Percentiles rank a stretch among this genome's conserved stretches.
Evolutionary conservation across 2,797 vertebrate genomes (phyloP).

Genomic region (Amazona ochrocephala): DNA sequence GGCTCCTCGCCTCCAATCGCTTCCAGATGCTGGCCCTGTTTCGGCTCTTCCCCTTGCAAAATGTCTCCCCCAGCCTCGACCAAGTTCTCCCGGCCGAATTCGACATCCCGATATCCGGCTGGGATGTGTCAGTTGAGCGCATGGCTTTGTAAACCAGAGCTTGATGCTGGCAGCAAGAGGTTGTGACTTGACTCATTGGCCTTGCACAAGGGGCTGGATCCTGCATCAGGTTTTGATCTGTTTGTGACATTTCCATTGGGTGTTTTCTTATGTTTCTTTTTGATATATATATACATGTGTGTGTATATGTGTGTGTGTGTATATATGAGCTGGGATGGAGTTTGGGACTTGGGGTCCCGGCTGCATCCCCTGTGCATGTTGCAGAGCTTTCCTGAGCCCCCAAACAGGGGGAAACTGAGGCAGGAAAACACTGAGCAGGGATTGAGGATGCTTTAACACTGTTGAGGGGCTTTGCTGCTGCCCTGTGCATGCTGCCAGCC

Average conservation of each 20-base stretch:
- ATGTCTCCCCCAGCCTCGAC: neutral
- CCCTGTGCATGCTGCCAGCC: neutral
- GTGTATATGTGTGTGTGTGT: neutral
- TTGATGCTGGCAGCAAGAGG: neutral
- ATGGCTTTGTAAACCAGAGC: neutral
- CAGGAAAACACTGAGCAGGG: neutral
- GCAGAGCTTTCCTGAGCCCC: neutral
- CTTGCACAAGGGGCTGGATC: neutral
- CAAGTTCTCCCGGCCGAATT: neutral
- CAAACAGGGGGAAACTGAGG: neutral
- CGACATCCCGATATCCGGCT: neutral
- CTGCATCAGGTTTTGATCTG: neutral
- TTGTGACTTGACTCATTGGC: neutral
- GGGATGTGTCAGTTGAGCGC: neutral
- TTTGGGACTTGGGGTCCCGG: neutral
- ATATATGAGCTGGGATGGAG: neutral
- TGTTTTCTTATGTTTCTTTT: neutral
- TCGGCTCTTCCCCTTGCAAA: conserved; percentile 10
- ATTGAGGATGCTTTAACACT: accelerated
- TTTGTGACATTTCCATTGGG: neutral
- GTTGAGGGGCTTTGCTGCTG: neutral
- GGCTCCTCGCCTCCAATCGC: conserved; percentile 56
- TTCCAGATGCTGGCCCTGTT: conserved; percentile 63
- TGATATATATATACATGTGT: neutral
- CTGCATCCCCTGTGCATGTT: accelerated